A percentile compares a stretch with the other conserved stretches of the same genome.
phyloP scores from a whole-genome alignment of 1,140 invertebrate species.

The Aphaenogaster rudis region DNA sequence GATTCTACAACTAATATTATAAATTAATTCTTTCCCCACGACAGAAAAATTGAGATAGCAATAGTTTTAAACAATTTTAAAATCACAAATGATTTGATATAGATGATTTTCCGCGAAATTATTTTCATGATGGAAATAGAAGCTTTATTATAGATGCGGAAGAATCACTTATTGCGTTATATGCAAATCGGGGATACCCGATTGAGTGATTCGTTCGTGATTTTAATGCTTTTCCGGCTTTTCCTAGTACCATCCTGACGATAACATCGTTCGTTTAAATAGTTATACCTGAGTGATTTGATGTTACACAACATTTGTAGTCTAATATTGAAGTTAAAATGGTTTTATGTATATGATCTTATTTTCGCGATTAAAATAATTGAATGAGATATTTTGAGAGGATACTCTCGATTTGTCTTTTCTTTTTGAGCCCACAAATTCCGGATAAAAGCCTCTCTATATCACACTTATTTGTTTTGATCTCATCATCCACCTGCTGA shows the following conservation, averaged over 20 bases:
- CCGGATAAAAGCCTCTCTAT: not conserved
- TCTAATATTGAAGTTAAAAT: not conserved
- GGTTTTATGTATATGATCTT: not conserved
- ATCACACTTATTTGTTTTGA: not conserved
- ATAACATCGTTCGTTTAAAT: constrained; percentile 1
- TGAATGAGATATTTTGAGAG: not conserved
- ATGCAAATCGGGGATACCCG: not conserved
- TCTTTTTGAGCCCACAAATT: not conserved
- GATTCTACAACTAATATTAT: not conserved
- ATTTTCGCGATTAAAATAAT: not conserved
- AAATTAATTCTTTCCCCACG: not conserved
- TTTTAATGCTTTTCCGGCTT: not conserved
- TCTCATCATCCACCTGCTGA: not conserved
- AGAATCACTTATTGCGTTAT: constrained; percentile 2
- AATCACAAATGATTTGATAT: not conserved
- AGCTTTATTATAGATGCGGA: not conserved
- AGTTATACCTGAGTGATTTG: not conserved
- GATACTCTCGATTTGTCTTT: not conserved
- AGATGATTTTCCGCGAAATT: not conserved
- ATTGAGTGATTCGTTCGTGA: not conserved
- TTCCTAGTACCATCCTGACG: not conserved
- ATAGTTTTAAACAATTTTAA: not conserved
- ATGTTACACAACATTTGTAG: not conserved
- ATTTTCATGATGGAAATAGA: not conserved
- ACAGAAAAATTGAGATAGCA: not conserved